Conservation (phyloP, 2,888 invertebrate genomes). For the Cephus spinipes region DNA sequence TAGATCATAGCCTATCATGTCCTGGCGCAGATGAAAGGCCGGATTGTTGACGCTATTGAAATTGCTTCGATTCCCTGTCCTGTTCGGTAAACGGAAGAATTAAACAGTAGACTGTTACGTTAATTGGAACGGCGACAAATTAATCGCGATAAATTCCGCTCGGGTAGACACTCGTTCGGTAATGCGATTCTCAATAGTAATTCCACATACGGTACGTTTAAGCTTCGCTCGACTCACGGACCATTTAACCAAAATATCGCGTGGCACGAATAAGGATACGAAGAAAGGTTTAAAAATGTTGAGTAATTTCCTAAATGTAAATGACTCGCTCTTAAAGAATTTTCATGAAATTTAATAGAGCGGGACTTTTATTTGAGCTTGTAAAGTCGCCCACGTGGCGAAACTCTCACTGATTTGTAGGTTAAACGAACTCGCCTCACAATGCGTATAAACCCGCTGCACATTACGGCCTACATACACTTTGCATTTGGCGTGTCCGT, state of each 20-base stretch:
- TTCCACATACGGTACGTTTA: not conserved
- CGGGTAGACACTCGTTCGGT: not conserved
- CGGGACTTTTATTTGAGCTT: not conserved
- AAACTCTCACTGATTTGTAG: slow-evolving; percentile 41
- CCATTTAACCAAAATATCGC: not conserved
- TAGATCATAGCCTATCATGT: slow-evolving; percentile 14
- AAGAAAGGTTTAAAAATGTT: no score
- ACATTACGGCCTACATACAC: slow-evolving; percentile 52
- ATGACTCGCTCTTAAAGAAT: not conserved
- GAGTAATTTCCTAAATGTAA: not conserved
- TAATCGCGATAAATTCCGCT: slow-evolving; percentile 41
- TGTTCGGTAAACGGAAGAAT: slow-evolving; percentile 11
- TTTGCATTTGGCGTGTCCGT: slow-evolving; percentile 48
- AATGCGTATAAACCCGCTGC: slow-evolving; percentile 26
- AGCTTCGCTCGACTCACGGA: not conserved
- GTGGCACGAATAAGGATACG: no score
- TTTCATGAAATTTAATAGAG: not conserved
- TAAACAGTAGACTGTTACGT: slow-evolving; percentile 29
- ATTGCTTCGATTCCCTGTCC: slow-evolving; percentile 17
- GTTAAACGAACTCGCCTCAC: slow-evolving; percentile 36
- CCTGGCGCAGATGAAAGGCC: slow-evolving; percentile 24
- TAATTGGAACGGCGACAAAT: slow-evolving; percentile 49
- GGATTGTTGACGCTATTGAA: slow-evolving; percentile 29
- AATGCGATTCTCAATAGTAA: not conserved
- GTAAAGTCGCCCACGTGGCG: slow-evolving; percentile 31